These are phyloP conservation scores for Mormyrops boulengeri DNA, from an alignment of 2,797 vertebrate species.

Conservation along the genomic window DNA sequence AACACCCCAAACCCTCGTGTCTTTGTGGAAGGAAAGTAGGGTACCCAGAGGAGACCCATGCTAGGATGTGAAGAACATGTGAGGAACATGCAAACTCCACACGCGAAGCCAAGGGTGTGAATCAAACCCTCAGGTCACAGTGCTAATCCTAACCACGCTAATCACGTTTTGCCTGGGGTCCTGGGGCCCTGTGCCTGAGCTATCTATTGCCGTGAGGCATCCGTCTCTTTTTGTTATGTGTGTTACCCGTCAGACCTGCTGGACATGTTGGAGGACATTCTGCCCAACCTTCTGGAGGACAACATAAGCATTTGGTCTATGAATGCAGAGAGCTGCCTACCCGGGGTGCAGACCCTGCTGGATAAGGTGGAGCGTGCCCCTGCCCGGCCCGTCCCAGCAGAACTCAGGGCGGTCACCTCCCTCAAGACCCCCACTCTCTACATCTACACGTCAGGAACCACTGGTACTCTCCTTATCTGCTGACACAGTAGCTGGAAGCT, in stretches of 20 bases:
- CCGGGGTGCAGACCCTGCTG: constrained; percentile 50
- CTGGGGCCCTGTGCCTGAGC: neutral
- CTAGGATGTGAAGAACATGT: neutral
- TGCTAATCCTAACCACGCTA: neutral
- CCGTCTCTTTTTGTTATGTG: neutral
- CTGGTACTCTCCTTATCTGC: constrained; percentile 53
- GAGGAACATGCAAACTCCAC: neutral
- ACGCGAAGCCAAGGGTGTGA: neutral
- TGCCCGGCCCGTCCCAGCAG: constrained; percentile 53
- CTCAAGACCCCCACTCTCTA: constrained; percentile 71
- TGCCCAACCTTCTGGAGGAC: constrained; percentile 59
- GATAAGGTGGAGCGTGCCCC: constrained; percentile 60
- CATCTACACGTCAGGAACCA: constrained; percentile 91
- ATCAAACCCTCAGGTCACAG: neutral
- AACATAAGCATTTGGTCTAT: constrained; percentile 71
- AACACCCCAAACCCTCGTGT: neutral
- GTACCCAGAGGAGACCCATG: neutral
- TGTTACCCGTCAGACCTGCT: constrained; percentile 60
- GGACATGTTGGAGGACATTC: constrained; percentile 61
- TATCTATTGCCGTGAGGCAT: neutral
- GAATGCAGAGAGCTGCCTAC: constrained; percentile 43
- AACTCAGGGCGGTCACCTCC: constrained; percentile 49
- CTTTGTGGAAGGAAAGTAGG: neutral
- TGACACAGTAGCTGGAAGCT: neutral
- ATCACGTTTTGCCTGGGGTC: neutral